A percentile compares a stretch with the other conserved stretches of the same genome.
These are phyloP conservation scores for Euura lappo DNA, from an alignment of 1,140 invertebrate species.

Conservation along the genomic window DNA sequence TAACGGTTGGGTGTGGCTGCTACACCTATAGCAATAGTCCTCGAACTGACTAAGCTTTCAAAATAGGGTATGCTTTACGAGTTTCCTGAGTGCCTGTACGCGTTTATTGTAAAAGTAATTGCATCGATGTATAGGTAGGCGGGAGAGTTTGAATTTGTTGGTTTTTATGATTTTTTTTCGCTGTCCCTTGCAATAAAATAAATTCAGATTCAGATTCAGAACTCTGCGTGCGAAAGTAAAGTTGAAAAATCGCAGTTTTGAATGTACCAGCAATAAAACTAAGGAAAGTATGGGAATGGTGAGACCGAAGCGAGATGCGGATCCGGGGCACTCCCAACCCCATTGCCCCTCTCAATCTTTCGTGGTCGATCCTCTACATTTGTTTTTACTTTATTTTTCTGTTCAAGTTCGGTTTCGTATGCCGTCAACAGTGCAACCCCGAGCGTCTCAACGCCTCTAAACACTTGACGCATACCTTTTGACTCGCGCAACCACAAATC, in stretches of 20 bases:
- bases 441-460: background rate
- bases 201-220: background rate
- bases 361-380: background rate
- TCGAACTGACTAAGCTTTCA: no score
- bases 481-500: background rate
- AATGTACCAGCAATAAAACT: constrained; percentile 3
- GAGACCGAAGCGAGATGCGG: background rate
- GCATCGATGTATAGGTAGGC: no score
- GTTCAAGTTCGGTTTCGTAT: no score
- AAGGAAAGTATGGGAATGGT: background rate
- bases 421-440: no score
- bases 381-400: background rate
- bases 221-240: background rate
- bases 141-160: background rate
- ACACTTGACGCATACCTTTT: background rate
- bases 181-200: background rate
- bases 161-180: background rate
- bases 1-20: no score
- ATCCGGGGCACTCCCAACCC: background rate
- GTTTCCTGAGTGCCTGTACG: no score
- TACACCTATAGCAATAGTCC: no score
- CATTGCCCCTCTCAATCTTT: background rate
- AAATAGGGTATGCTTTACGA: no score
- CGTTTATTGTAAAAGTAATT: no score
- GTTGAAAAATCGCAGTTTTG: background rate